Base-by-base conservation (phyloP, 30 jellyfish, hydroid and myxozoan species). In the Sanderia malayensis region DNA sequence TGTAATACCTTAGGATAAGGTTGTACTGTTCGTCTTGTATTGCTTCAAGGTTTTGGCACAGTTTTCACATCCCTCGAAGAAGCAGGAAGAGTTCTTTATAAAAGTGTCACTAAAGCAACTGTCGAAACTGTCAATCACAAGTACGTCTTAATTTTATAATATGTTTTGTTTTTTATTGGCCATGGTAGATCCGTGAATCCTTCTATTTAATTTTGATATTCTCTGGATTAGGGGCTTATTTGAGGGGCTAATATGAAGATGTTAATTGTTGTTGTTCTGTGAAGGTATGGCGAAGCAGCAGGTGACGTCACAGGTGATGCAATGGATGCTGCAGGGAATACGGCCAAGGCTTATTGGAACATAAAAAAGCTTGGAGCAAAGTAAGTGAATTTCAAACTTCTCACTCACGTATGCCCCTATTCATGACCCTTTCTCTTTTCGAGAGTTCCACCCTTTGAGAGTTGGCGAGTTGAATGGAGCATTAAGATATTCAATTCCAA, bases 221-320 rank as follows among this genome's bases (percentile, higher is more conserved):
- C n/a, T n/a, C n/a, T n/a, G n/a, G n/a, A n/a, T n/a, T n/a, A n/a
- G n/a, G n/a, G n/a, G n/a, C n/a, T n/a, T n/a, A n/a, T n/a, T n/a
- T n/a, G n/a, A n/a, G n/a, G n/a, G n/a, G n/a, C n/a, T n/a, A n/a
- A n/a, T n/a, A n/a, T n/a, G n/a, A n/a, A n/a, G n/a, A n/a, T n/a
- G n/a, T n/a, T n/a, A n/a, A n/a, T n/a, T n/a, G n/a, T n/a, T n/a
- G n/a, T n/a, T n/a, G n/a, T n/a, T n/a, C n/a, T n/a, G n/a, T n/a
- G n/a, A n/a, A 90, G 97, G 57, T 90, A 90, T 71, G 97, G 97
- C 20, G 85, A 82, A 10, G 97, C 82, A 31, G 97, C 94, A 17
- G 81, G 94, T 41, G 97, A 90, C 46, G 90, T 90, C 22, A 82
- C 97, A 11, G 83, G 93, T 29, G 94, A 90, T 72, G 97, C 95